phyloP scores from a whole-genome alignment of 2,797 vertebrate genomes.

The Agapornis canus region DNA sequence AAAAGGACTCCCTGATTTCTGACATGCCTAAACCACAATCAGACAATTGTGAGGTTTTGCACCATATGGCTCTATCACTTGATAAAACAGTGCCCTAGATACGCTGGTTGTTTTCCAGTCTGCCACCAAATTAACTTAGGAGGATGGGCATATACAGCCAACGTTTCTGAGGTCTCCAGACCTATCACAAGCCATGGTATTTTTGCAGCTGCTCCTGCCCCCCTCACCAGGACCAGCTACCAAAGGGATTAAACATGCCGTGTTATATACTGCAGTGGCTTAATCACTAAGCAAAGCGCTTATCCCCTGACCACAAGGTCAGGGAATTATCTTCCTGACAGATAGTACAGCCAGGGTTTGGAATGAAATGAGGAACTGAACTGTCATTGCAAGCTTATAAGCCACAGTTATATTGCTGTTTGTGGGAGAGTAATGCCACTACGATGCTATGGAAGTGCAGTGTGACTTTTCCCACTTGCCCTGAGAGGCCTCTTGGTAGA shows the following conservation, averaged over 20 bases:
- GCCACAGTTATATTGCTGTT: background rate
- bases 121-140: background rate
- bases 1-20: conserved; percentile 54
- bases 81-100: conserved; percentile 39
- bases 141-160: background rate
- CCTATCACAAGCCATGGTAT: background rate
- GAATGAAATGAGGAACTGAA: background rate
- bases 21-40: conserved; percentile 18
- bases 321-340: conserved; percentile 55
- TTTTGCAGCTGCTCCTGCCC: background rate
- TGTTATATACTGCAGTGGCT: conserved; percentile 47
- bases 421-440: background rate
- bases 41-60: background rate
- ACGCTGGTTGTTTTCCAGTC: background rate
- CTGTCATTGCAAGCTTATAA: background rate
- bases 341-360: background rate
- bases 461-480: background rate
- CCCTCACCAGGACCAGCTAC: background rate
- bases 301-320: conserved; percentile 44
- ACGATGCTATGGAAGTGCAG: background rate
- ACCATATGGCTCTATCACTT: conserved; percentile 29
- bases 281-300: conserved; percentile 59
- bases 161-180: background rate
- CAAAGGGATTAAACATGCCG: background rate
- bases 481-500: background rate